Base-by-base conservation (phyloP, 1,140 invertebrate species). In the Oreohelix idahoensis region DNA sequence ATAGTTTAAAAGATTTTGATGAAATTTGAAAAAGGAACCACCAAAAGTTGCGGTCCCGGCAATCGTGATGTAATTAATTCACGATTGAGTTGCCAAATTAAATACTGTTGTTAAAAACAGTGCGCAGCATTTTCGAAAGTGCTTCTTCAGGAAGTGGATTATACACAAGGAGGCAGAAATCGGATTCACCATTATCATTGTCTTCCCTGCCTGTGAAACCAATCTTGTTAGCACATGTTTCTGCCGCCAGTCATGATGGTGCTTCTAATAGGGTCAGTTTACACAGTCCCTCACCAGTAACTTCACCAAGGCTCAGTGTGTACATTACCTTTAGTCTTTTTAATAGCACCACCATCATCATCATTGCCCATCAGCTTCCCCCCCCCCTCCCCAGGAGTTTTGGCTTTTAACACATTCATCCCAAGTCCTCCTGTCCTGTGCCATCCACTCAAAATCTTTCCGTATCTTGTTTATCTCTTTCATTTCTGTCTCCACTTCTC, bases 81-180 rank as follows among this genome's bases (percentile, higher is more conserved):
- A 45, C 26, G 84, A 88, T 86, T 89, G 90, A 84, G 82, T 90
- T 70, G 88, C 89, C 15, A 90, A 90, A 79, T 88, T 87, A 42
- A 90, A 90, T 73, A 90, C 88, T 73, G 90, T 91, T 26, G 86
- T 87, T 38, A 85, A n/a, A n/a, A n/a, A n/a, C 84, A 35, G 86
- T 89, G 74, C 84, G 89, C 35, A 86, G 79, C 73, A 84, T 90
- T 51, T 91, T 91, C 87, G 90, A 91, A 82, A 85, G 84, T 26
- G 82, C 80, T 26, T 42, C 75, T 69, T 32, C 81, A 23, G n/a
- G n/a, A 63, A 79, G 45, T 66, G 77, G 20, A 17, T n/a, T 79
- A 35, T 51, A 49, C 26, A 20, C 42, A 23, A 79, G 77, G 32
- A 79, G 53, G 36, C 77, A 36, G 49, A 79, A 39, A 66, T 35